Evolutionary conservation across 2,113 vertebrate genomes (phyloP).

Genomic region (Rhinogobius similis): DNA sequence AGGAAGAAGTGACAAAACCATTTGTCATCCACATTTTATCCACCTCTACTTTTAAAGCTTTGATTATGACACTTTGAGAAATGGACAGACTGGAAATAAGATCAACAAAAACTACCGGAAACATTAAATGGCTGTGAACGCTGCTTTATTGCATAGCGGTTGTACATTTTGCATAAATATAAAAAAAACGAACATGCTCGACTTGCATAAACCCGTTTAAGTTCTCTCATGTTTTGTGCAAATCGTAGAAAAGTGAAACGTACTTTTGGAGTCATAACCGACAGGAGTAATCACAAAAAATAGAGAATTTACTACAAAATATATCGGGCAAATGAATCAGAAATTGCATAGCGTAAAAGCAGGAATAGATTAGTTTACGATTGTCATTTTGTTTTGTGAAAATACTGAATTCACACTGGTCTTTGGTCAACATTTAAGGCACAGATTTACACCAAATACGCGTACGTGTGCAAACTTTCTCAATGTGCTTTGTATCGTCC

Average conservation of each 20-base stretch:
- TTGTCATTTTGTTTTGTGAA: slow-evolving; percentile 6
- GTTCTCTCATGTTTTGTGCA: neutral
- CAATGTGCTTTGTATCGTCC: neutral
- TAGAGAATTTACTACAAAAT: neutral
- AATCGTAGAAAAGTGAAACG: neutral
- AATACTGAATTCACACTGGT: neutral
- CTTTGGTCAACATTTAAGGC: slow-evolving; percentile 6
- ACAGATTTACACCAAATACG: slow-evolving; percentile 6
- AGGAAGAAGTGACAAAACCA: no score
- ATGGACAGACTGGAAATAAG: neutral
- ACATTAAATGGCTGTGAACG: neutral
- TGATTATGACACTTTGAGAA: no score
- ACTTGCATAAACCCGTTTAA: neutral
- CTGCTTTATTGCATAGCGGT: slow-evolving; percentile 3
- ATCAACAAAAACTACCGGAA: neutral
- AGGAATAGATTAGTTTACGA: neutral
- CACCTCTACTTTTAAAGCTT: no score
- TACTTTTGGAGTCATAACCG: neutral
- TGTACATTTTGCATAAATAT: neutral
- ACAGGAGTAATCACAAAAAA: slow-evolving; percentile 6
- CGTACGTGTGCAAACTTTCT: neutral
- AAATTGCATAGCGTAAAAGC: neutral
- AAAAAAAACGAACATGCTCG: neutral
- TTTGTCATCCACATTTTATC: no score
- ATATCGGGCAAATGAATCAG: neutral